phyloP scores from a whole-genome alignment of 2,113 vertebrate species.

The Aix galericulata region DNA sequence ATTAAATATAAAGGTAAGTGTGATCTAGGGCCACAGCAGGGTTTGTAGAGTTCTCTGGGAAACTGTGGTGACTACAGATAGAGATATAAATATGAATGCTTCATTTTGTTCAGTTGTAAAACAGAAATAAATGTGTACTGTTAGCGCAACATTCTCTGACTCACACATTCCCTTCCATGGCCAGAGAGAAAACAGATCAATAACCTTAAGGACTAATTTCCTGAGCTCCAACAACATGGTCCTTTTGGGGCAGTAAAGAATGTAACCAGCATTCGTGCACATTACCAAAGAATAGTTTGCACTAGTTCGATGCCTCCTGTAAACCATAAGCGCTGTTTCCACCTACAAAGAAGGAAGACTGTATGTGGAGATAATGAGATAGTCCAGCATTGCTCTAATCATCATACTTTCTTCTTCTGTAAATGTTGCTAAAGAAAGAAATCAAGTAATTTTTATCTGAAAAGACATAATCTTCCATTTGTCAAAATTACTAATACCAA shows the following conservation, averaged over 20 bases:
- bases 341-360: not conserved
- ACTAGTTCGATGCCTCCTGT: not conserved
- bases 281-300: not conserved
- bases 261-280: not conserved
- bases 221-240: not conserved
- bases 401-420: not conserved
- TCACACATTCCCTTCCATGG: not conserved
- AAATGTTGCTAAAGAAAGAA: not conserved
- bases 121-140: not conserved
- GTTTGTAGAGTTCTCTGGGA: not conserved
- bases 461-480: not conserved
- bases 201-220: conserved; percentile 31
- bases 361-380: not conserved
- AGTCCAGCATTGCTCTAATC: not conserved
- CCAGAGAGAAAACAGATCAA: not conserved
- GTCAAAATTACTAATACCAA: not conserved
- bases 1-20: not conserved
- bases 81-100: not conserved
- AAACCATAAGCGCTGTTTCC: not conserved
- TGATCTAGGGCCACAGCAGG: not conserved
- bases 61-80: not conserved
- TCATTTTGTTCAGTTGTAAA: not conserved
- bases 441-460: not conserved
- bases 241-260: conserved; percentile 9
- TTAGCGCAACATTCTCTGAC: not conserved